Evolutionary conservation across 2,797 vertebrate species (phyloP).

Genomic region (Alca torda): DNA sequence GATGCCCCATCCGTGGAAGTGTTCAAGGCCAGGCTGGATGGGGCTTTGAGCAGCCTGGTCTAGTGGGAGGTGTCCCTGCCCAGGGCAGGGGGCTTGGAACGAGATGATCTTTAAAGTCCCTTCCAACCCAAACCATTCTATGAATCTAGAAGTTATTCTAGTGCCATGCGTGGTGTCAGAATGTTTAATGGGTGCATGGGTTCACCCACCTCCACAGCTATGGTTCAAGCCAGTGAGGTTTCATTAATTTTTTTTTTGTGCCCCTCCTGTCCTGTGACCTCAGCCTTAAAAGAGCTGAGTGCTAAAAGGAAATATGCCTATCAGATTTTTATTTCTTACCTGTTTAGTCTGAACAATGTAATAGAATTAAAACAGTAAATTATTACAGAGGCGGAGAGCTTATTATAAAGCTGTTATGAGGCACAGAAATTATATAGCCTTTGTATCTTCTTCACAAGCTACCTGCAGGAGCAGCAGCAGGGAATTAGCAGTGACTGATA

Average conservation of each 20-base stretch:
- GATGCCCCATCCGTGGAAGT: too few species aligned
- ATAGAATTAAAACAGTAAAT: neutral
- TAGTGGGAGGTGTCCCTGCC: too few species aligned
- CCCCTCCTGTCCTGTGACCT: neutral
- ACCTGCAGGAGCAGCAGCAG: neutral
- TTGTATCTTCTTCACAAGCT: neutral
- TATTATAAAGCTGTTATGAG: neutral
- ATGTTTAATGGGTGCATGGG: neutral
- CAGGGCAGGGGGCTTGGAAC: too few species aligned
- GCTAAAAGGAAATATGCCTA: neutral
- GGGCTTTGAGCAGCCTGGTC: too few species aligned
- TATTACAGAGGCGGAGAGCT: neutral
- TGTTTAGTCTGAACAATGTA: neutral
- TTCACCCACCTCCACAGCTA: neutral
- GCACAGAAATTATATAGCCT: slow-evolving; percentile 1
- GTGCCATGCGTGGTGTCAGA: neutral
- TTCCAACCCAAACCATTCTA: too few species aligned
- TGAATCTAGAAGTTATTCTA: neutral
- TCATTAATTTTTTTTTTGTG: neutral
- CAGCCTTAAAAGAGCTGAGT: neutral
- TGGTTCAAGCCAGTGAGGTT: neutral
- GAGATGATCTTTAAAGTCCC: too few species aligned
- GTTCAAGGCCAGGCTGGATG: too few species aligned
- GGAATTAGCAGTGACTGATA: neutral
- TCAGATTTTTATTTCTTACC: neutral